A percentile compares a stretch with the other conserved stretches of the same genome.
Evolutionary conservation across 2,797 vertebrate species (phyloP).

Genomic region (Malacoctenus gilli): DNA sequence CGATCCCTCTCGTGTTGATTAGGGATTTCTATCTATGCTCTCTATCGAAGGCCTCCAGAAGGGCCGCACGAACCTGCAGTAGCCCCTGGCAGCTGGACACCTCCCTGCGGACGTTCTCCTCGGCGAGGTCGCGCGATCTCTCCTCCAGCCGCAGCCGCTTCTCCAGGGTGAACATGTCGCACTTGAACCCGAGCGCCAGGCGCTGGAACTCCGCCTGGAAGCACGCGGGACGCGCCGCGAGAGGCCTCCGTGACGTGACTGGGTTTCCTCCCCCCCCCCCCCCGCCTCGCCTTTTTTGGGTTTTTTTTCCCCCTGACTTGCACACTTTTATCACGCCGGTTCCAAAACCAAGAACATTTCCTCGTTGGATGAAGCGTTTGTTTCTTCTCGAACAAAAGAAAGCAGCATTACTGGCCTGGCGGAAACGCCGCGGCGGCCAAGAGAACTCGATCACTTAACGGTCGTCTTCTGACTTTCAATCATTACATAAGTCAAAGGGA

Average conservation of each 20-base stretch:
- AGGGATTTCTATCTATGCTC: no score
- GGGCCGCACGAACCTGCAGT: slow-evolving; percentile 82
- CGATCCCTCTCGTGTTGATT: no score
- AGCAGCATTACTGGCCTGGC: not conserved
- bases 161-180: slow-evolving; percentile 97
- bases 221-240: not conserved
- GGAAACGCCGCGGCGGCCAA: not conserved
- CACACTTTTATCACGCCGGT: no score
- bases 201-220: slow-evolving; percentile 92
- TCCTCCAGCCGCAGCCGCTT: slow-evolving; percentile 95
- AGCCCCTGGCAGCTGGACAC: slow-evolving; percentile 90
- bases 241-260: no score
- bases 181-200: slow-evolving; percentile 94
- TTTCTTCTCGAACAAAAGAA: not conserved
- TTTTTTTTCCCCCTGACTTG: no score
- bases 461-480: no score
- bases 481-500: no score
- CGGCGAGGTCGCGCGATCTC: slow-evolving; percentile 92
- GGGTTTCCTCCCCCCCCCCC: no score
- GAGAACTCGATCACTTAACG: not conserved
- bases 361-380: not conserved
- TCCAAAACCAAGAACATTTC: not conserved
- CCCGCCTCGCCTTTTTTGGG: no score
- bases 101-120: slow-evolving; percentile 93
- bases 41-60: no score